Base-by-base conservation (phyloP, 2,888 invertebrate species). In the Ephialtes manifestator region DNA sequence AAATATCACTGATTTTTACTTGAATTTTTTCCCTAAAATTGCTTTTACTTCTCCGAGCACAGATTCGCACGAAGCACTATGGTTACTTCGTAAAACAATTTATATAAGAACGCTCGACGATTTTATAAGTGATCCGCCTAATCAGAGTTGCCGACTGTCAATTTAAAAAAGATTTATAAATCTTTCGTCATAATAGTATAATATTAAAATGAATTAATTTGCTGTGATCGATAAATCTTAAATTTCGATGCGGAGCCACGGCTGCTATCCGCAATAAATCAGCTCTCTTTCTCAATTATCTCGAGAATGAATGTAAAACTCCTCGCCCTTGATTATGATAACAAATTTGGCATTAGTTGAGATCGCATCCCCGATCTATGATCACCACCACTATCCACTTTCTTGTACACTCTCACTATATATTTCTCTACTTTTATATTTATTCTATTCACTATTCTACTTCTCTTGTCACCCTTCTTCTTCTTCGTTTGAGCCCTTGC, bases 221-320 rank as follows among this genome's bases (percentile, higher is more conserved):
- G 20, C 10, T 2, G 18, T 4, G 10, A 10, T 53, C 55, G 8
- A 60, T 5, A 58, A 31, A 43, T 71, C 11, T 71, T 4, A 0
- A 7, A 31, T 31, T 63, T 10, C 11, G 10, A 83, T 81, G 84
- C 86, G 86, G 87, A 85, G 80, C 86, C 88, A 90, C 88, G 84
- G 87, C 87, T 91, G 90, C 92, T 92, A 91, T 92, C 90, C 88
- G 85, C 65, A 65, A 43, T 85, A 88, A 90, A 71, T 60, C 31
- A 51, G 63, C 39, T 28, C 87, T 89, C 84, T 90, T 88, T 87
- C 89, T 91, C 87, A 85, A 76, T n/a, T 80, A 51, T 48, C 55
- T 77, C 67, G 43, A 39, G 58, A 81, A 81, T 65, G 43, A 65
- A 43, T 65, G 65, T 43, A 43, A 67, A 65, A 76, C 20, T 65